Percentiles rank a stretch among this genome's conserved stretches.
Conservation (phyloP, 2,888 invertebrate genomes). For the Cephus rjabovi region DNA sequence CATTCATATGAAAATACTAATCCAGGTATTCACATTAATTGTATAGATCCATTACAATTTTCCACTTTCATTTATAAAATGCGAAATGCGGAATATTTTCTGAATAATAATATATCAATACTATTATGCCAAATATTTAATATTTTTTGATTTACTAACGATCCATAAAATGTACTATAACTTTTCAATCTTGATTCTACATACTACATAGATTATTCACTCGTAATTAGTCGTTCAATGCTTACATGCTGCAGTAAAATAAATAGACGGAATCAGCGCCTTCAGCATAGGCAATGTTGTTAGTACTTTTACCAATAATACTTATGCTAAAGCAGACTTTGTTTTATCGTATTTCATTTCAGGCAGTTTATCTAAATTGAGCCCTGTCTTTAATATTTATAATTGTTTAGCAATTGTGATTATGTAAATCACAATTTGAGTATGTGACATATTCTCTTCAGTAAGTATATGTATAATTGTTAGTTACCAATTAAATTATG, state of each 20-base stretch:
- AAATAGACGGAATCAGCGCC: too few species aligned
- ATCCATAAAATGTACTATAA: background rate
- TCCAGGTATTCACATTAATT: background rate
- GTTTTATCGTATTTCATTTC: background rate
- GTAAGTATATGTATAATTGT: background rate
- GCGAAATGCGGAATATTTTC: background rate
- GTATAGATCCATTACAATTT: background rate
- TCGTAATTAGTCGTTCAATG: background rate
- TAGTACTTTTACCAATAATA: background rate
- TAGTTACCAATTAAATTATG: too few species aligned
- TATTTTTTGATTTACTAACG: background rate
- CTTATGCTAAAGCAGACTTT: background rate
- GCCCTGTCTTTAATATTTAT: background rate
- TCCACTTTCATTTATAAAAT: background rate
- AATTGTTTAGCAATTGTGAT: background rate
- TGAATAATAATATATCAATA: background rate
- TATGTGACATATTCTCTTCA: background rate
- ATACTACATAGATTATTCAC: background rate
- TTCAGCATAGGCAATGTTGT: background rate
- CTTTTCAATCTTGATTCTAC: background rate
- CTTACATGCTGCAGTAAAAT: too few species aligned
- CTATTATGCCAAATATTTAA: background rate
- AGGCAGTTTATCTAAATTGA: background rate
- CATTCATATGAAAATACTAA: background rate
- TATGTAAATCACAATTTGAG: background rate